Base-by-base conservation (phyloP, 2,797 vertebrate species). In the Benthosema pterotum region DNA sequence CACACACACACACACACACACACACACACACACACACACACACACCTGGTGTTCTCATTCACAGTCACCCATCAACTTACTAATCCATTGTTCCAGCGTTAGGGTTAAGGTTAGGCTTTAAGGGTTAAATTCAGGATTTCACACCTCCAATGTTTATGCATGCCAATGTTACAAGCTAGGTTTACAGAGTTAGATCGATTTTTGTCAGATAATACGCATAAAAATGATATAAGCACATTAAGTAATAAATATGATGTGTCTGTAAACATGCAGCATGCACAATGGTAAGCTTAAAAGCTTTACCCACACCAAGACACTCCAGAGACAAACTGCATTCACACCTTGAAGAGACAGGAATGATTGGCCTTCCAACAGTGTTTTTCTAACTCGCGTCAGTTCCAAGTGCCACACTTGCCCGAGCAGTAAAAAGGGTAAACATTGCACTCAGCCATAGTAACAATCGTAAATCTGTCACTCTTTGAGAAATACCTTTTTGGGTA, bases 381-480 rank as follows among this genome's bases (percentile, higher is more conserved):
- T 54, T 73, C 51, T 50, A 17, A 32, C 0, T 3, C 64, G 69
- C 78, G 43, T 58, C 57, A 9, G 45, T 48, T 17, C 25, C 70
- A 38, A 17, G 50, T 62, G 67, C 18, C 60, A 70, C 64, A 72
- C 47, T 28, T 64, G 22, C 47, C 76, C 57, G 0, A 1, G 53
- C 55, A 49, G 57, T 73, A 52, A 84, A 79, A 68, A 54, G 2
- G 6, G 28, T 78, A 62, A 81, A 73, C 66, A 75, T 74, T 79
- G 56, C 64, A 71, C 46, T 53, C 18, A 59, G 57, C 48, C 56
- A 80, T 48, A 70, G 69, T 53, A 75, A 75, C 77, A 72, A 50
- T 51, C 72, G 72, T 87, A 84, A 86, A 79, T 62, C 71, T 79
- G 64, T 76, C 72, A 61, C 42, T 28, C 53, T 28, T 64, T 14